Evolutionary conservation across 1,140 invertebrate species (phyloP), one percentile per base, ranked within the genome.

Genomic region (Phortica variegata): DNA sequence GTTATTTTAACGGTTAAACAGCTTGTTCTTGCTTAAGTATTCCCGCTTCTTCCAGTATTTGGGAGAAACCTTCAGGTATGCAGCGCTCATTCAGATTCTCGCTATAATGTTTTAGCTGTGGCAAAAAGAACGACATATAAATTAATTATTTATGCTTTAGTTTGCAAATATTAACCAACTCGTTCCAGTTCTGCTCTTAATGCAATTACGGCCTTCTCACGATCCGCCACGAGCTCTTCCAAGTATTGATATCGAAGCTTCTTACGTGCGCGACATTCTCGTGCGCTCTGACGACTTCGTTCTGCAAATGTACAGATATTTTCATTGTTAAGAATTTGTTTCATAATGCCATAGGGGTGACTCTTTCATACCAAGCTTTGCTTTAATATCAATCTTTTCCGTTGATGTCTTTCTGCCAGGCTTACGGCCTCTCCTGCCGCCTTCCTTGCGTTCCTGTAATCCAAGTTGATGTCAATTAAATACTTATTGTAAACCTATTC

Each of bases 211-310:
- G 95, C 91, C 61, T 94, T 91, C 76, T 98, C 95, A 50, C 95
- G 80, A 76, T 95, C 91, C 2, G 88, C 82, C 2, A 98, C 95
- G 41, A 98, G 78, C 77, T 98, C 95, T 77, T 98, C 95, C 43
- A 98, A 81, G 77, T 98, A 98, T 77, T 98, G 95, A 77, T 97
- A 97, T 18, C 95, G 83, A 32, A 98, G 82, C 72, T 98, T 98
- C 80, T 98, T 98, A 32, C 95, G 82, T 29, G 95, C 95, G 56
- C 95, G 85, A 77, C 95, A 98, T 81, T 98, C 95, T 61, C 95
- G 83, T 52, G 95, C 95, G 81, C 93, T 96, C 81, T 98, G 95
- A 55, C 95, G 83, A 78, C 94, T 97, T 42, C 94, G 83, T 79
- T 98, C 95, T 92, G 75, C 47, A 53, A 12, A 5, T n/a, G 20